Base-by-base conservation (phyloP, 2,113 vertebrate species). In the Myiozetetes cayanensis region DNA sequence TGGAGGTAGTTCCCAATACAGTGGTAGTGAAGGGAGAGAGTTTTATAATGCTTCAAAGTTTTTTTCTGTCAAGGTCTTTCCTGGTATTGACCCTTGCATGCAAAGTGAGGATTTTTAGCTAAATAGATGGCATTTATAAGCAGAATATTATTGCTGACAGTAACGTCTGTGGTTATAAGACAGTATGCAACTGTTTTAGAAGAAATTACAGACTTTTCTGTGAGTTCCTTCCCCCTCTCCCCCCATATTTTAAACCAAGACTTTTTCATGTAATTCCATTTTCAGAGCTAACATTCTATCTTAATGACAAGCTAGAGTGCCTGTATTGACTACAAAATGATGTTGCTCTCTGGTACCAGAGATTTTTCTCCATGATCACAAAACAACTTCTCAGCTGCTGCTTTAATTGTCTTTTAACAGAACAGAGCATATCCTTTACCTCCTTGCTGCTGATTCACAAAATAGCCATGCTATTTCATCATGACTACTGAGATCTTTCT, bases 141-240 rank as follows among this genome's bases (percentile, higher is more conserved):
- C 52, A 63, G 22, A 66, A 35, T 43, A 47, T 71, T 62, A 43
- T 33, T 71, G 14, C 8, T 61, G n/a, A 46, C 7, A 35, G 43
- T 66, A 56, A 35, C 39, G 17, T 31, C 6, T 83, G 16, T 5
- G 4, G 9, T 22, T 67, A 52, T 43, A 47, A 77, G 12, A 50
- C 7, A 68, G 12, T 3, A 3, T 53, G 14, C 23, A 78, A 55
- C 21, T 35, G 7, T 43, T 21, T 72, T 43, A 37, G 44, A 61
- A 89, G 8, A 76, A 63, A 37, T 16, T 39, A 62, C 7, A 55
- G 7, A 33, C 14, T 17, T 9, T 19, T n/a, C 56, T 31, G 6
- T 35, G 10, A 1, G 13, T 8, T 62, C 8, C 12, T 17, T 5
- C 4, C 5, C 5, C 6, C 1, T 5, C 21, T 18, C 8, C 12